These are phyloP conservation scores for Hycleus cichorii DNA, from an alignment of 1,140 invertebrate genomes.

Conservation along the genomic window DNA sequence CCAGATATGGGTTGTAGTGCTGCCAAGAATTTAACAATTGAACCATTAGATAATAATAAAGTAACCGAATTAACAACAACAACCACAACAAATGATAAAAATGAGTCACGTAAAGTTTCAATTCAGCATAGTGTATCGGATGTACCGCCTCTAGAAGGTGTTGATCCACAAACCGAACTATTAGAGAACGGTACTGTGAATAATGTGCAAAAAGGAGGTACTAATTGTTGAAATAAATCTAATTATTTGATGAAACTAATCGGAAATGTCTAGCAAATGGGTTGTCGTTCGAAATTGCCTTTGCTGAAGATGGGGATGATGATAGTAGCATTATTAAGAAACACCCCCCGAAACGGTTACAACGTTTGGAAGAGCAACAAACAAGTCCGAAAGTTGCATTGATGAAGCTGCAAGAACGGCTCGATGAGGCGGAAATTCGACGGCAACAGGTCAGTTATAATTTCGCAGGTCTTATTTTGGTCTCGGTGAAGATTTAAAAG, in stretches of 20 bases:
- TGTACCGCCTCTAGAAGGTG: slow-evolving; percentile 29
- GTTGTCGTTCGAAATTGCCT: slow-evolving; percentile 58
- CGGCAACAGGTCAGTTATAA: slow-evolving; percentile 40
- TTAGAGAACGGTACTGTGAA: slow-evolving; percentile 29
- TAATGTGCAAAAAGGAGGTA: slow-evolving; percentile 33
- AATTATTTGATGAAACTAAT: slow-evolving; percentile 3
- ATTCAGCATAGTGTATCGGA: slow-evolving; percentile 17
- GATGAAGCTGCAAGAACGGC: slow-evolving; percentile 56
- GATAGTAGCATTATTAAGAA: slow-evolving; percentile 45
- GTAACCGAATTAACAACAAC: slow-evolving; percentile 14
- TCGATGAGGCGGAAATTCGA: slow-evolving; percentile 59
- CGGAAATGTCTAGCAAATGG: slow-evolving; percentile 30
- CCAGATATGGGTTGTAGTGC: slow-evolving; percentile 35
- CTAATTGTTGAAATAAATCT: too few relatives aligned
- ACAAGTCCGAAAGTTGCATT: slow-evolving; percentile 46
- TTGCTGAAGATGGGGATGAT: slow-evolving; percentile 42
- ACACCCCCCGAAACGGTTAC: slow-evolving; percentile 52
- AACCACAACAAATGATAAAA: neutral
- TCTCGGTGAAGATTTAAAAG: too few relatives aligned
- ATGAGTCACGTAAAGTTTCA: slow-evolving; percentile 21
- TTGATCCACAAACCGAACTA: slow-evolving; percentile 30
- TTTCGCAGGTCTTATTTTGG: neutral
- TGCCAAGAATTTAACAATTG: slow-evolving; percentile 35
- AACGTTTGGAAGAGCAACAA: slow-evolving; percentile 49
- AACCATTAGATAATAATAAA: slow-evolving; percentile 26